Percentiles rank a stretch among this genome's conserved stretches.
Conservation (phyloP, 2,888 invertebrate genomes). For the Chrysodeixis includens region DNA sequence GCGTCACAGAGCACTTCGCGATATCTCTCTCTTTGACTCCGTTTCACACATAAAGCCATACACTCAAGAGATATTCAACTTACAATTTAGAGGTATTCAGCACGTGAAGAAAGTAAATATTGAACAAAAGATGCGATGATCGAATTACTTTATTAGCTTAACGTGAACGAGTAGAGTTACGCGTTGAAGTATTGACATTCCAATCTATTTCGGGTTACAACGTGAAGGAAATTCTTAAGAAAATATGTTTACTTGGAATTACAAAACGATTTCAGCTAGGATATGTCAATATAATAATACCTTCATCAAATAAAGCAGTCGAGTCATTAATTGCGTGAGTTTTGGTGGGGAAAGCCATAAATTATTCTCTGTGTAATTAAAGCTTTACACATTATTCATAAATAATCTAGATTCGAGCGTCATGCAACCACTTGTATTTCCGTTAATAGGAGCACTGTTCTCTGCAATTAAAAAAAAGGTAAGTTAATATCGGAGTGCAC, state of each 20-base stretch:
- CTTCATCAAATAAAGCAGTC: not conserved
- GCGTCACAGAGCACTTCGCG: slow-evolving; percentile 76
- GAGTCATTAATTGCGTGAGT: slow-evolving; percentile 1
- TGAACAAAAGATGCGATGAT: slow-evolving; percentile 56
- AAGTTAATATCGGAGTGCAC: slow-evolving; percentile 60
- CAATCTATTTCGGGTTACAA: slow-evolving; percentile 30
- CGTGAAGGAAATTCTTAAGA: slow-evolving; percentile 17
- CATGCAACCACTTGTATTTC: slow-evolving; percentile 46
- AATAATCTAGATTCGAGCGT: slow-evolving; percentile 34
- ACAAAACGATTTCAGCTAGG: slow-evolving; percentile 7
- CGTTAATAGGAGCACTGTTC: slow-evolving; percentile 22
- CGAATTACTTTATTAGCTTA: slow-evolving; percentile 57
- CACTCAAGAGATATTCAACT: slow-evolving; percentile 69
- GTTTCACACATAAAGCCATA: slow-evolving; percentile 78
- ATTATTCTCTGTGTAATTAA: slow-evolving; percentile 12
- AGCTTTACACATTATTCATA: not conserved
- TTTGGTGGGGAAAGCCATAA: not conserved
- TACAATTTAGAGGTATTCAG: slow-evolving; percentile 60
- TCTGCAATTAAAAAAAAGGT: slow-evolving; percentile 51
- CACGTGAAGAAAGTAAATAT: slow-evolving; percentile 53
- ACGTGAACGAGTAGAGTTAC: slow-evolving; percentile 49
- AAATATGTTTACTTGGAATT: slow-evolving; percentile 21
- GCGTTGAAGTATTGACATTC: slow-evolving; percentile 48
- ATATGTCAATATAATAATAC: slow-evolving; percentile 1
- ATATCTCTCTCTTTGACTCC: slow-evolving; percentile 82